Evolutionary conservation across 2,888 invertebrate genomes (phyloP).

Genomic region (Tubiluchus corallicola): DNA sequence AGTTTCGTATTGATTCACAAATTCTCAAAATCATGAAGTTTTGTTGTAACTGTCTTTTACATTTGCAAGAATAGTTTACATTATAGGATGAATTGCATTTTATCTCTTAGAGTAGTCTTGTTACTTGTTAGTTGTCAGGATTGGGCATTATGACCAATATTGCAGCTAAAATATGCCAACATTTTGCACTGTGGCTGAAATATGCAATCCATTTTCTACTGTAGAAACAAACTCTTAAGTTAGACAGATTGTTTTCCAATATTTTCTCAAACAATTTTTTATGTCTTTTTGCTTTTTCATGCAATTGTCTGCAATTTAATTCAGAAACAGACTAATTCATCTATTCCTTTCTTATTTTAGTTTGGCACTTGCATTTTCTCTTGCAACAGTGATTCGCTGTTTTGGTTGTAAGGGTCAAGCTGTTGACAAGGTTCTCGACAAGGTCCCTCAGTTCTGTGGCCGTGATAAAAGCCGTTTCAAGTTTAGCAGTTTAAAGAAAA

Average conservation of each 20-base stretch:
- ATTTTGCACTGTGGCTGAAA: too few species aligned
- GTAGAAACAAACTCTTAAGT: conserved; percentile 14
- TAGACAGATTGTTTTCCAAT: not conserved
- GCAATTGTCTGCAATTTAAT: too few species aligned
- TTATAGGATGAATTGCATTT: conserved; percentile 11
- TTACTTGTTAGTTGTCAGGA: too few species aligned
- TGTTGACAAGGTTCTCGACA: conserved; percentile 10
- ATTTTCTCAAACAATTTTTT: too few species aligned
- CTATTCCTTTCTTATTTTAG: not conserved
- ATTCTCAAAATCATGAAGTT: conserved; percentile 6
- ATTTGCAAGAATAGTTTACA: conserved; percentile 8
- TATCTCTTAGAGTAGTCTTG: conserved; percentile 32
- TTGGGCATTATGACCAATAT: too few species aligned
- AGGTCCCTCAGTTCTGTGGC: conserved; percentile 9
- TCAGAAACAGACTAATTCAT: too few species aligned
- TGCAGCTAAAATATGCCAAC: too few species aligned
- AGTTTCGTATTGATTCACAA: too few species aligned
- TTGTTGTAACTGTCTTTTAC: not conserved
- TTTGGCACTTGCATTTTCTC: not conserved
- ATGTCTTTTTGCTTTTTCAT: too few species aligned
- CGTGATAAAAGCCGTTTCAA: not conserved
- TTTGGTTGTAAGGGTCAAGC: not conserved
- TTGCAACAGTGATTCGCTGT: not conserved
- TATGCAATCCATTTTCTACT: conserved; percentile 12
- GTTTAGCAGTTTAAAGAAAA: not conserved